These are phyloP conservation scores for Lithophane semibrunnea DNA, from an alignment of 2,888 invertebrate species.

Conservation along the genomic window DNA sequence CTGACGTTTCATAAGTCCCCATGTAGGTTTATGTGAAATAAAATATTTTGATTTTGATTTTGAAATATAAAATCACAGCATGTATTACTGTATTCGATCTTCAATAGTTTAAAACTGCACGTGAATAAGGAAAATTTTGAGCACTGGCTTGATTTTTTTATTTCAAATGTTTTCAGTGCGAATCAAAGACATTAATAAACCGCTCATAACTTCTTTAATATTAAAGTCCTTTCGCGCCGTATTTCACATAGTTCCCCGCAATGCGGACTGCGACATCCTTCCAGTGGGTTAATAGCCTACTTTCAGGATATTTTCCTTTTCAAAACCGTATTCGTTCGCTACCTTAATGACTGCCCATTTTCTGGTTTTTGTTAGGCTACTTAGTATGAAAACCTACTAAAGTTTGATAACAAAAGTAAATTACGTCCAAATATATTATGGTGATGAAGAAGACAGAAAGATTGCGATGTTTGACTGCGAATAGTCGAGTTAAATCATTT, in stretches of 20 bases:
- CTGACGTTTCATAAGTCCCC: too few species aligned
- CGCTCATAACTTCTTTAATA: conserved; percentile 12
- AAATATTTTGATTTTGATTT: too few species aligned
- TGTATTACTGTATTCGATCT: conserved; percentile 2
- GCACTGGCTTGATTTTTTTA: too few species aligned
- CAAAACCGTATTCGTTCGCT: conserved; percentile 24
- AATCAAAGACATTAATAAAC: conserved; percentile 8
- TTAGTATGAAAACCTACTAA: not conserved
- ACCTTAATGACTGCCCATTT: conserved; percentile 15
- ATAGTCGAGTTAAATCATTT: not conserved
- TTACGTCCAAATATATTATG: not conserved
- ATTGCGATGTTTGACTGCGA: not conserved
- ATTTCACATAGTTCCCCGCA: conserved; percentile 41
- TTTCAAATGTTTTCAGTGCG: not conserved
- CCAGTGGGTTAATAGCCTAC: conserved; percentile 38
- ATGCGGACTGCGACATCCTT: conserved; percentile 57
- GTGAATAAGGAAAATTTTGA: not conserved
- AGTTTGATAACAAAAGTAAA: not conserved
- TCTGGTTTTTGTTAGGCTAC: not conserved
- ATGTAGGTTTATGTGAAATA: too few species aligned
- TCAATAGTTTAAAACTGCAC: not conserved
- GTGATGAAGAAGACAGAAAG: not conserved
- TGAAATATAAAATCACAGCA: conserved; percentile 30
- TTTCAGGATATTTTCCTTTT: conserved; percentile 33
- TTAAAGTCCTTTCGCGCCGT: conserved; percentile 34